Evolutionary conservation across 2,888 invertebrate species (phyloP).

Genomic region (Rhamnusium bicolor): DNA sequence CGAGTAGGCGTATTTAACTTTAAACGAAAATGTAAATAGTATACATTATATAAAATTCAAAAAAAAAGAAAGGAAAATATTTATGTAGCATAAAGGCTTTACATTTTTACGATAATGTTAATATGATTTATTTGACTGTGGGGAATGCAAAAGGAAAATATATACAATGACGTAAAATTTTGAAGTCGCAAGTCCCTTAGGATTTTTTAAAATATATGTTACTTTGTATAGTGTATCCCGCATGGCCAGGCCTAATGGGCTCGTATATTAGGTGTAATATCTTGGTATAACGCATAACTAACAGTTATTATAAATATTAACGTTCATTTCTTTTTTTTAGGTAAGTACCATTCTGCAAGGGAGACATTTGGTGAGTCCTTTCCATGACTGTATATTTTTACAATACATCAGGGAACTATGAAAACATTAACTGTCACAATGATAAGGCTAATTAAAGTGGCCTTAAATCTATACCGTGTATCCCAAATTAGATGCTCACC

Average conservation of each 20-base stretch:
- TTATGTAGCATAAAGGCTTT: background rate
- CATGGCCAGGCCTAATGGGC: background rate
- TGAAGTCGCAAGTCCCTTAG: background rate
- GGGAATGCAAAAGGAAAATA: background rate
- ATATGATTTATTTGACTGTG: slow-evolving; percentile 19
- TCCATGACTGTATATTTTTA: no score
- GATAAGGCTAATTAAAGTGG: background rate
- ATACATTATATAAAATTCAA: background rate
- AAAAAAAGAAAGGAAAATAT: background rate
- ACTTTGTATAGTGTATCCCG: background rate
- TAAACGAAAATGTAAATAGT: slow-evolving; percentile 7
- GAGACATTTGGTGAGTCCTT: background rate
- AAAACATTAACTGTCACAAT: background rate
- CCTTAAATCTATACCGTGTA: background rate
- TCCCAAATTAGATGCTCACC: no score
- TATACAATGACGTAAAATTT: slow-evolving; percentile 18
- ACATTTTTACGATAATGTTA: slow-evolving; percentile 13
- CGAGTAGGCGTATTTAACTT: background rate
- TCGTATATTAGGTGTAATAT: slow-evolving; percentile 4
- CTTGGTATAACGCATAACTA: slow-evolving; percentile 3
- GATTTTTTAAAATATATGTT: slow-evolving; percentile 10
- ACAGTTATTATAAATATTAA: slow-evolving; percentile 15
- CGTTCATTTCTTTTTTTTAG: slow-evolving; percentile 11
- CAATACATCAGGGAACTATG: no score
- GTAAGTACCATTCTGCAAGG: slow-evolving; percentile 12